phyloP scores from a whole-genome alignment of 53 echinoderm and acorn worm species.

The Mesocentrotus franciscanus region DNA sequence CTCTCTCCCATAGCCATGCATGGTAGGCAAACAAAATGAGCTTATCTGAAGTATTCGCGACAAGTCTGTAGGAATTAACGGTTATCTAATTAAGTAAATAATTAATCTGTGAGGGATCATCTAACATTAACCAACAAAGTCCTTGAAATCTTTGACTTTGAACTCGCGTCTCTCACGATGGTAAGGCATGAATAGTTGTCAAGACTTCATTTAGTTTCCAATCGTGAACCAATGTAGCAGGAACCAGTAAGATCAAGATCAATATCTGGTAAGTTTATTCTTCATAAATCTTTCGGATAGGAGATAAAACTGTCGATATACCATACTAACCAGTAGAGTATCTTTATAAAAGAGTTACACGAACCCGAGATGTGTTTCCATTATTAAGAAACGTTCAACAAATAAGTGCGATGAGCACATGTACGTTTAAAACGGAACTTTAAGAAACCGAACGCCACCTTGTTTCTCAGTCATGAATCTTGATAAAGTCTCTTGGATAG shows the following conservation, averaged over 20 bases:
- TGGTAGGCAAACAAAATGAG: neutral
- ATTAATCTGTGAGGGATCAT: neutral
- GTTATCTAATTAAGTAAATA: conserved; percentile 35
- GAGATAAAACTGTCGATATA: neutral
- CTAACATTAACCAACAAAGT: conserved; percentile 7
- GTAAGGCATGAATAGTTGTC: neutral
- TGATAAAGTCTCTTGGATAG: too few relatives aligned
- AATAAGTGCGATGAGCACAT: too few relatives aligned
- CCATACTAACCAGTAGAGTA: too few relatives aligned
- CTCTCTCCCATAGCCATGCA: neutral
- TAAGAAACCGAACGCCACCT: too few relatives aligned
- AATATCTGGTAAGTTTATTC: neutral
- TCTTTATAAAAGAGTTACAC: neutral
- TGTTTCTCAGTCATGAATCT: too few relatives aligned
- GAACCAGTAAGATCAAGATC: neutral
- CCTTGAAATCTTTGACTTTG: conserved; percentile 13
- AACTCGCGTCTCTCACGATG: neutral
- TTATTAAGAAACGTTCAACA: too few relatives aligned
- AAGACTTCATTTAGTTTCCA: neutral
- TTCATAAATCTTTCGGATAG: neutral
- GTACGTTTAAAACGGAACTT: too few relatives aligned
- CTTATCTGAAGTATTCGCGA: neutral
- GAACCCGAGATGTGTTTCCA: neutral
- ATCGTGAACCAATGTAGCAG: neutral
- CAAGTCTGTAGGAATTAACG: neutral